Evolutionary conservation across 2,888 invertebrate genomes (phyloP).

Genomic region (Nudaria mundana): DNA sequence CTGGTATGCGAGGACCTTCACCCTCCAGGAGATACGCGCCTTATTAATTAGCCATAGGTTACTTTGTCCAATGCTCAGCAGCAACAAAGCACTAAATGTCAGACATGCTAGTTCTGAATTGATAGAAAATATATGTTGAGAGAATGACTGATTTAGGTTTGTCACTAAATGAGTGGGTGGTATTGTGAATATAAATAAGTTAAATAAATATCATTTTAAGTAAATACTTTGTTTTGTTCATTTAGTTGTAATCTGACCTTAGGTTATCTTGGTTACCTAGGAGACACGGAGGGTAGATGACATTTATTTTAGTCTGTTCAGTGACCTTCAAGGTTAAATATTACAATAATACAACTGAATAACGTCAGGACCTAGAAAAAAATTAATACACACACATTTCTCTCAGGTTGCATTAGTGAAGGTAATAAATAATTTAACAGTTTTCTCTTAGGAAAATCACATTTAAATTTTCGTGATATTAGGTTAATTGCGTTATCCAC

Average conservation of each 20-base stretch:
- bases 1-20: slow-evolving; percentile 90
- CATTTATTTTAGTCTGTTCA: slow-evolving; percentile 7
- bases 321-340: neutral
- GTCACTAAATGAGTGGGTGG: slow-evolving; percentile 37
- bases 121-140: slow-evolving; percentile 48
- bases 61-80: slow-evolving; percentile 40
- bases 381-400: too few relatives aligned
- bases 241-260: neutral
- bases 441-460: too few relatives aligned
- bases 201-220: slow-evolving; percentile 71
- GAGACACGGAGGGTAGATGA: too few relatives aligned
- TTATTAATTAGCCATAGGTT: slow-evolving; percentile 75
- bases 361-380: too few relatives aligned
- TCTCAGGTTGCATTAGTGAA: too few relatives aligned
- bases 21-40: slow-evolving; percentile 93
- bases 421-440: too few relatives aligned
- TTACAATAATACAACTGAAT: too few relatives aligned
- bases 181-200: slow-evolving; percentile 65
- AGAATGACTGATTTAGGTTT: slow-evolving; percentile 61
- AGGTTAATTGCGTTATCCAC: too few relatives aligned
- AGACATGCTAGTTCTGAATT: slow-evolving; percentile 43
- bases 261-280: neutral
- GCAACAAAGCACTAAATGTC: slow-evolving; percentile 38
- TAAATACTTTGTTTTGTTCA: slow-evolving; percentile 23
- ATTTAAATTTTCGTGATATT: too few relatives aligned